Conservation (phyloP, 1,140 invertebrate species). For the Rhopalosiphum padi region DNA sequence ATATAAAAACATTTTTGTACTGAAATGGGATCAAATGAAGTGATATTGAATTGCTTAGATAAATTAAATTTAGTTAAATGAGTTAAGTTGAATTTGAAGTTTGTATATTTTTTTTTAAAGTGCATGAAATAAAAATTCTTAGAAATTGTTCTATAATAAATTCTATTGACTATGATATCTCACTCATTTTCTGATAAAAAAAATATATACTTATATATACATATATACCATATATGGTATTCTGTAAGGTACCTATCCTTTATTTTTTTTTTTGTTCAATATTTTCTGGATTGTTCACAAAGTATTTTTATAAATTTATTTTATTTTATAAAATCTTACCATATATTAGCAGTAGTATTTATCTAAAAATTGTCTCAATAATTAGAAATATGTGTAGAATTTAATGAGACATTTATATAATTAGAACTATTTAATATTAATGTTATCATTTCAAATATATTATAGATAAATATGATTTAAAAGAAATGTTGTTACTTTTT, state of each 20-base stretch:
- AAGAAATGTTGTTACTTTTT: neutral
- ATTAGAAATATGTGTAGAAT: neutral
- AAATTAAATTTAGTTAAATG: neutral
- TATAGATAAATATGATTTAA: neutral
- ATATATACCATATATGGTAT: neutral
- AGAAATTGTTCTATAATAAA: neutral
- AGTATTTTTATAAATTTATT: neutral
- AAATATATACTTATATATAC: neutral
- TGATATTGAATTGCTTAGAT: constrained; percentile 1
- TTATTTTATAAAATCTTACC: neutral
- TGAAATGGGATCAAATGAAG: neutral
- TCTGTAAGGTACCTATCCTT: neutral
- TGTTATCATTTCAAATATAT: neutral
- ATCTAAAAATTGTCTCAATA: neutral
- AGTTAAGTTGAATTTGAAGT: neutral
- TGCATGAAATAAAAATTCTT: neutral
- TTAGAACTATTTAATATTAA: neutral
- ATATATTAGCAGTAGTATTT: no score
- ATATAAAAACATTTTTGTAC: neutral
- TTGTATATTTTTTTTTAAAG: neutral
- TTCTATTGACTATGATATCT: neutral
- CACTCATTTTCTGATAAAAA: neutral
- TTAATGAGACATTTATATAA: neutral
- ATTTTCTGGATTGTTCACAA: neutral
- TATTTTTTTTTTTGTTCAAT: neutral